These are phyloP conservation scores for Dromococcyx pavoninus DNA, from an alignment of 2,797 vertebrate genomes.

Conservation along the genomic window DNA sequence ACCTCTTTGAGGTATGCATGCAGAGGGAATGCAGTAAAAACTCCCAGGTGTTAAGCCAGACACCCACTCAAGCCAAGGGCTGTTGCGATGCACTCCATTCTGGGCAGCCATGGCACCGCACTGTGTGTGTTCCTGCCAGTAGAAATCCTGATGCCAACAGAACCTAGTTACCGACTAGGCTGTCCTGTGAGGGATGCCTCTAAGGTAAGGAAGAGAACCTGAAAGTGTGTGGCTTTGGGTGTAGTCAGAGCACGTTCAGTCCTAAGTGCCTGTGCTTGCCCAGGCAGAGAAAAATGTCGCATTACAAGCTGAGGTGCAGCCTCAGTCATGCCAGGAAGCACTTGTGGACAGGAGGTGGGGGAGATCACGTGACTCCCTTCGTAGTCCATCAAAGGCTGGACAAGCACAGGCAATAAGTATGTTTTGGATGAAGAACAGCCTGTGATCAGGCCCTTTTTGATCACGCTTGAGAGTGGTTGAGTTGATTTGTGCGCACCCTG, in stretches of 20 bases:
- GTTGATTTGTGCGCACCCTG: not conserved
- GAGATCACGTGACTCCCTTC: not conserved
- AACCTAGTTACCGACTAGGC: not conserved
- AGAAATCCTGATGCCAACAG: not conserved
- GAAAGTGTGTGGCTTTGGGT: not conserved
- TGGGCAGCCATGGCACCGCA: rapidly evolving
- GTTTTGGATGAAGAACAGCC: not conserved
- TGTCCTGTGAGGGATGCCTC: not conserved
- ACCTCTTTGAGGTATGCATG: not conserved
- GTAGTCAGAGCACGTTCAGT: rapidly evolving
- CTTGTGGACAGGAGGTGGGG: not conserved
- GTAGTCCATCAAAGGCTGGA: not conserved
- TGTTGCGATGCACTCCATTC: not conserved
- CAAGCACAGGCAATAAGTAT: not conserved
- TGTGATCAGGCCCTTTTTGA: not conserved
- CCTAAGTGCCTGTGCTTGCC: rapidly evolving
- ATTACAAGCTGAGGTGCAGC: not conserved
- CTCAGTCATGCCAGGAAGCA: not conserved
- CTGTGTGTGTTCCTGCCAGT: not conserved
- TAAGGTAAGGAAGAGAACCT: not conserved
- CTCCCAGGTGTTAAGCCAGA: not conserved
- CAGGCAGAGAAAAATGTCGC: not conserved
- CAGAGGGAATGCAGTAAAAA: not conserved
- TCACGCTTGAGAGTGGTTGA: not conserved
- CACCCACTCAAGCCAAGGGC: not conserved